Evolutionary conservation across 2,113 vertebrate species (phyloP).

Genomic region (Epinephelus cyanopodus): DNA sequence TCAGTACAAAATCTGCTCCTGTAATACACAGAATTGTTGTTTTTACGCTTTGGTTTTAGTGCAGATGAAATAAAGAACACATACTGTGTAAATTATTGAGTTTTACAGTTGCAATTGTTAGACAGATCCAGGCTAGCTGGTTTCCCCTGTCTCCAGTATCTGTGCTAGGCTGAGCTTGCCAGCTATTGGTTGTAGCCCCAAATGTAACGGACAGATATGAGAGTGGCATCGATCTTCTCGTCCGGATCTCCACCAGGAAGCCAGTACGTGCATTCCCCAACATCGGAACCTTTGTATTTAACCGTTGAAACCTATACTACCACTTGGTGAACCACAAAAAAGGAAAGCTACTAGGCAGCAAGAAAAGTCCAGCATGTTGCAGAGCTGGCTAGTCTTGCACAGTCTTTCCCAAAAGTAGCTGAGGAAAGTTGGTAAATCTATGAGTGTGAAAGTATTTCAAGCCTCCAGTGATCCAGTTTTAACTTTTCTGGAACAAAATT

Average conservation of each 20-base stretch:
- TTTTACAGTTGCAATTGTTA: neutral
- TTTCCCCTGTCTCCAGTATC: neutral
- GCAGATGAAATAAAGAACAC: neutral
- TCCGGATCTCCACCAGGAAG: neutral
- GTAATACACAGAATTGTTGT: neutral
- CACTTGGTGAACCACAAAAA: neutral
- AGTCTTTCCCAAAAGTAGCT: conserved; percentile 33
- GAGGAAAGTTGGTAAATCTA: conserved; percentile 48
- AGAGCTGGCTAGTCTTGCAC: neutral
- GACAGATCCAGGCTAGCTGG: too few species aligned
- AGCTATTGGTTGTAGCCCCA: too few species aligned
- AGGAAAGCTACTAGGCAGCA: neutral
- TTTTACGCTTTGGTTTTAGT: neutral
- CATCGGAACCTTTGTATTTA: neutral
- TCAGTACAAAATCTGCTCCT: neutral
- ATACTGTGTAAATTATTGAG: neutral
- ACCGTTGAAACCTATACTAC: neutral
- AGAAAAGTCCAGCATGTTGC: conserved; percentile 8
- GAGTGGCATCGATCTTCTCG: neutral
- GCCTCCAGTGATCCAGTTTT: conserved; percentile 65
- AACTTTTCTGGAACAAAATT: conserved; percentile 64
- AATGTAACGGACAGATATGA: neutral
- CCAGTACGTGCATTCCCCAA: neutral
- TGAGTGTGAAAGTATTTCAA: conserved; percentile 58
- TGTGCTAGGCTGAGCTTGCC: too few species aligned